Percentiles rank a stretch among this genome's conserved stretches.
These are phyloP conservation scores for Pipistrellus pygmaeus DNA, from an alignment of 2,797 vertebrate species.

Conservation along the genomic window DNA sequence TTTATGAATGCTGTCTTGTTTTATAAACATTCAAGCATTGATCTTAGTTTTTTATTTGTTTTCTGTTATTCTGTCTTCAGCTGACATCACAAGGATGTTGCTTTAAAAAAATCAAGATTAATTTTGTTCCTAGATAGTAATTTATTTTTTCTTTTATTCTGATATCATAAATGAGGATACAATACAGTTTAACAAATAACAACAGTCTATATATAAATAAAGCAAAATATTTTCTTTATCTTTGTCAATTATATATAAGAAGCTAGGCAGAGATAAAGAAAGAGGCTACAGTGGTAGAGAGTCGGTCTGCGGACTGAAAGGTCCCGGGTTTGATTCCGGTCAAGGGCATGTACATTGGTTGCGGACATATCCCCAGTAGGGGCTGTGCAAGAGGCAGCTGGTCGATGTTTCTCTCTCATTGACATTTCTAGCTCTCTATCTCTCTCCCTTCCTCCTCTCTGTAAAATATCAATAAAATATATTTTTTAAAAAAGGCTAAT, in stretches of 20 bases:
- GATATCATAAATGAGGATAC: not conserved
- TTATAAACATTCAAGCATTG: not conserved
- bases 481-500: not conserved
- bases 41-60: not conserved
- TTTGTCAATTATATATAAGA: not conserved
- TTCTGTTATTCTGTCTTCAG: not conserved
- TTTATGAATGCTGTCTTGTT: not conserved
- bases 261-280: not conserved
- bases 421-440: no score
- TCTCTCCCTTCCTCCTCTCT: no score
- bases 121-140: constrained; percentile 21
- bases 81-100: not conserved
- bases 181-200: constrained; percentile 26
- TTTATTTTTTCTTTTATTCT: not conserved
- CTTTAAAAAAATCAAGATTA: constrained; percentile 34
- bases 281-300: not conserved
- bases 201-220: constrained; percentile 6
- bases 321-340: no score
- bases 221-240: not conserved
- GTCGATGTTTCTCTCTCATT: no score
- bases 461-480: no score
- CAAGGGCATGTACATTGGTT: no score
- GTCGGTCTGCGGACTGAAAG: no score
- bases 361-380: no score
- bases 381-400: no score